These are phyloP conservation scores for Sigmodon hispidus DNA, from an alignment of 2,113 vertebrate genomes.

Conservation along the genomic window DNA sequence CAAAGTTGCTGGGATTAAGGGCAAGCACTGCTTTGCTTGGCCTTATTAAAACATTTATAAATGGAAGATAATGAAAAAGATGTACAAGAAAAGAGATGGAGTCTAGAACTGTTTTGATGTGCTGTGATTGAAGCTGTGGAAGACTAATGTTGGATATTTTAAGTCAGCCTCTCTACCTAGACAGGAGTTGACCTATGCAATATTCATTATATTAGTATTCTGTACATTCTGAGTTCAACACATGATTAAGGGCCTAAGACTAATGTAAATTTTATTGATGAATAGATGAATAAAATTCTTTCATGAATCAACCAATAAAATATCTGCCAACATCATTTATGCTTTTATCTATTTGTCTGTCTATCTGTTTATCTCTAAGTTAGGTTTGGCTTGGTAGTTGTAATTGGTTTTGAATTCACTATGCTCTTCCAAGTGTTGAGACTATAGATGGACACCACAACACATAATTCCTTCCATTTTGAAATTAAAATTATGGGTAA, in stretches of 20 bases:
- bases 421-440: too few relatives aligned
- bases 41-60: not conserved
- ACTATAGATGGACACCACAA: not conserved
- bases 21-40: too few relatives aligned
- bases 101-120: not conserved
- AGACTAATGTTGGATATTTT: not conserved
- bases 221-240: not conserved
- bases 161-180: not conserved
- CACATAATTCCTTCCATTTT: not conserved
- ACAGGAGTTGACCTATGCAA: not conserved
- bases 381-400: not conserved
- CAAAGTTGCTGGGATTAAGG: not conserved
- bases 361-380: not conserved
- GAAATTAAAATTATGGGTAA: not conserved
- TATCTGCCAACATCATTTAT: not conserved
- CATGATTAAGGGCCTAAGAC: not conserved
- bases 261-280: not conserved
- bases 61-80: not conserved
- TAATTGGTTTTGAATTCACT: not conserved
- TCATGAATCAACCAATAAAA: not conserved
- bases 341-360: not conserved
- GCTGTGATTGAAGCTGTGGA: not conserved
- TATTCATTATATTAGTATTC: not conserved
- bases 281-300: not conserved
- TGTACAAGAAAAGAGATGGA: not conserved